These are phyloP conservation scores for Drosophila kanekoi DNA, from an alignment of 2,888 invertebrate species.

Conservation along the genomic window DNA sequence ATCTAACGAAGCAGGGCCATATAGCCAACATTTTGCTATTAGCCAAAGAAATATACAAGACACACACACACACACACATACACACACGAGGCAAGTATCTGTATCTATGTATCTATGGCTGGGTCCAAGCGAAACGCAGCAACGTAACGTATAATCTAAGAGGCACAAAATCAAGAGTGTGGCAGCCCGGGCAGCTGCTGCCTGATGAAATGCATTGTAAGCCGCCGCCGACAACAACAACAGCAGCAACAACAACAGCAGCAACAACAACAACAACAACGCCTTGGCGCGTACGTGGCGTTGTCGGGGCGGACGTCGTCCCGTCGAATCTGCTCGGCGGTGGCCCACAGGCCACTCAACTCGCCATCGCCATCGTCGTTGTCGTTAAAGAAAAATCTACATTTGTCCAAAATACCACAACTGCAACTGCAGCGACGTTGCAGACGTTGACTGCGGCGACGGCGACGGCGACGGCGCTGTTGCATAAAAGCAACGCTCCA, in stretches of 20 bases:
- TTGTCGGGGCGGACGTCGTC: slow-evolving; percentile 69
- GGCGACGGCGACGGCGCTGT: slow-evolving; percentile 51
- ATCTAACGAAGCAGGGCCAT: slow-evolving; percentile 79
- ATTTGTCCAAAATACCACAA: slow-evolving; percentile 79
- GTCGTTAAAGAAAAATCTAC: slow-evolving; percentile 60
- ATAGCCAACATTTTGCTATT: slow-evolving; percentile 81
- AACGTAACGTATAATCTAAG: slow-evolving; percentile 78
- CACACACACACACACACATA: slow-evolving; percentile 30
- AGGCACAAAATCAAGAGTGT: slow-evolving; percentile 76
- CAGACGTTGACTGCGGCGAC: too few relatives aligned
- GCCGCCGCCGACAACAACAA: slow-evolving; percentile 47
- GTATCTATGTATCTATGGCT: slow-evolving; percentile 61
- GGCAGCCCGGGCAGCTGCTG: slow-evolving; percentile 64
- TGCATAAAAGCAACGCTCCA: slow-evolving; percentile 82
- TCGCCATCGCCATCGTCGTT: slow-evolving; percentile 43
- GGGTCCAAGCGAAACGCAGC: slow-evolving; percentile 71
- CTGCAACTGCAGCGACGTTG: slow-evolving; percentile 30
- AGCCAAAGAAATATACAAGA: slow-evolving; percentile 75
- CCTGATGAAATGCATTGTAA: slow-evolving; percentile 76
- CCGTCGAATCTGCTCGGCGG: slow-evolving; percentile 63
- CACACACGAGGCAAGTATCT: slow-evolving; percentile 49
- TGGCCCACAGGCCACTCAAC: slow-evolving; percentile 74
- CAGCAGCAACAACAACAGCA: slow-evolving; percentile 19
- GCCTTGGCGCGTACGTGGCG: slow-evolving; percentile 77
- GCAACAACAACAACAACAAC: slow-evolving; percentile 28